Evolutionary conservation across 2,888 invertebrate genomes (phyloP).

Genomic region (Mesoligia furuncula): DNA sequence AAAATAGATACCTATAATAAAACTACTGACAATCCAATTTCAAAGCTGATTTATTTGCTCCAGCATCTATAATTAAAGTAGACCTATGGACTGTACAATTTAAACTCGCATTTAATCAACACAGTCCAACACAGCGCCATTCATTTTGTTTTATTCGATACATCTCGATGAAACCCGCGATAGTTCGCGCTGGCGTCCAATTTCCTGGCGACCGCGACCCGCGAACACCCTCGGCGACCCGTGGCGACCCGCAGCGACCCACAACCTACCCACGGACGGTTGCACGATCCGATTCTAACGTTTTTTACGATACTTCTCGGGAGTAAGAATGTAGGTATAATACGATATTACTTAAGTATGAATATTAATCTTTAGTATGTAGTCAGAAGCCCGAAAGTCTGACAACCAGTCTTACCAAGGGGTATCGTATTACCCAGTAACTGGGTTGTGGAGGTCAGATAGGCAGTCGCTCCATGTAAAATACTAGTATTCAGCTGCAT

Average conservation of each 20-base stretch:
- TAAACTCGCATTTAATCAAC: conserved; percentile 34
- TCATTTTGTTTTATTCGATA: conserved; percentile 50
- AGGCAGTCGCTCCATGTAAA: too few relatives aligned
- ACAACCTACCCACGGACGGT: conserved; percentile 21
- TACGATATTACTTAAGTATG: conserved; percentile 50
- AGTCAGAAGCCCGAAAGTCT: too few relatives aligned
- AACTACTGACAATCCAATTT: not conserved
- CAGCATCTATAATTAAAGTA: not conserved
- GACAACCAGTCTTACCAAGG: too few relatives aligned
- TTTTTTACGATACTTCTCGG: conserved; percentile 54
- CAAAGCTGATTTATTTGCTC: not conserved
- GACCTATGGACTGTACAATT: not conserved
- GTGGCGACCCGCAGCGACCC: conserved; percentile 9
- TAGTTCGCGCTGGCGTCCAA: conserved; percentile 58
- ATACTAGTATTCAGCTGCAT: too few relatives aligned
- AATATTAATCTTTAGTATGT: too few relatives aligned
- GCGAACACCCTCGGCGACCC: conserved; percentile 35
- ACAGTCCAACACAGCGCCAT: conserved; percentile 10
- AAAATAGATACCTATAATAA: not conserved
- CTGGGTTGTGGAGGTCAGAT: too few relatives aligned
- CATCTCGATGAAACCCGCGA: conserved; percentile 47
- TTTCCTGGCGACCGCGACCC: conserved; percentile 52
- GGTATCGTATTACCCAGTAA: too few relatives aligned
- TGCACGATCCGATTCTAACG: conserved; percentile 34
- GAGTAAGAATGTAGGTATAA: conserved; percentile 56